These are phyloP conservation scores for Drusus annulatus DNA, from an alignment of 1,140 invertebrate genomes.

Conservation along the genomic window DNA sequence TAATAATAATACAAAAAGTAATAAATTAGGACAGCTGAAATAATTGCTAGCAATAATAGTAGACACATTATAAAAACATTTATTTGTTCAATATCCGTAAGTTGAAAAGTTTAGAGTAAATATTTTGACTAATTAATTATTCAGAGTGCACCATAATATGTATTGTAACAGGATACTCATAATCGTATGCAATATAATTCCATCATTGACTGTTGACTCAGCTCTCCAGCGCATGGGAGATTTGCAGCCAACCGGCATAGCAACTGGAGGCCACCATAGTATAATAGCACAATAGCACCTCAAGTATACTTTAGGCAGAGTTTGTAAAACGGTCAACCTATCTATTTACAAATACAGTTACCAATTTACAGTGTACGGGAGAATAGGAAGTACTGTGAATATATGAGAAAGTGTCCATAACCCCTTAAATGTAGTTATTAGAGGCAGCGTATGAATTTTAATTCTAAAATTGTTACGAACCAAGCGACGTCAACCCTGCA, in stretches of 20 bases:
- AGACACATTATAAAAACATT: constrained; percentile 56
- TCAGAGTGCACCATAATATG: constrained; percentile 25
- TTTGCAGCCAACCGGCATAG: too few species aligned
- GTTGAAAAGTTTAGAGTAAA: constrained; percentile 17
- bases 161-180: not conserved
- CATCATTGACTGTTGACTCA: not conserved
- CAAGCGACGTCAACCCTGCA: constrained; percentile 12
- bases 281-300: constrained; percentile 58
- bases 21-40: constrained; percentile 60
- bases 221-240: too few species aligned
- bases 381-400: constrained; percentile 38
- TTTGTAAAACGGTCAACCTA: constrained; percentile 47
- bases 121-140: constrained; percentile 28
- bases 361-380: constrained; percentile 50
- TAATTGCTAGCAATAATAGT: constrained; percentile 57
- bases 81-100: constrained; percentile 36
- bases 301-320: constrained; percentile 50
- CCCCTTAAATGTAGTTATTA: constrained; percentile 47
- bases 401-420: constrained; percentile 37
- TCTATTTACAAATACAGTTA: constrained; percentile 56
- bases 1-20: constrained; percentile 60
- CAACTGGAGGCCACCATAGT: not conserved
- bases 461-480: constrained; percentile 36
- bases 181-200: constrained; percentile 9
- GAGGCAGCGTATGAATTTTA: constrained; percentile 44